A percentile compares a stretch with the other conserved stretches of the same genome.
Evolutionary conservation across 2,888 invertebrate species (phyloP).

Genomic region (Campopleginae sp.): DNA sequence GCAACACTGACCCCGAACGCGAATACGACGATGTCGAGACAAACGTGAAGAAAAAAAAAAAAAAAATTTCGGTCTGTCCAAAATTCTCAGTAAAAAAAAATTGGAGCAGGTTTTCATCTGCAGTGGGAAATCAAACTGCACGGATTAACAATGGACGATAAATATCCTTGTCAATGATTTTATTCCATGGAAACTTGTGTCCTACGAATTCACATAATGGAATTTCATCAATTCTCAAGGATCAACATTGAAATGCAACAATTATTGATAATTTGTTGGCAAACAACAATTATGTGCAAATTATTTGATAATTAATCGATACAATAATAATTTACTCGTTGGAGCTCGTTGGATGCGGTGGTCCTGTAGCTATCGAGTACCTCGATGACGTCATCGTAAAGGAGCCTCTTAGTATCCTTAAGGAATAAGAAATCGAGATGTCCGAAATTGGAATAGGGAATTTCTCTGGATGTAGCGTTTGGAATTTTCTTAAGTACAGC

Average conservation of each 20-base stretch:
- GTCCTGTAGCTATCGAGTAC: slow-evolving; percentile 56
- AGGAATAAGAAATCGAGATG: slow-evolving; percentile 73
- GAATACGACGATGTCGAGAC: slow-evolving; percentile 12
- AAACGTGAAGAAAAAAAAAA: slow-evolving; percentile 33
- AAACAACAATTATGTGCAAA: neutral
- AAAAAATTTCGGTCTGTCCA: neutral
- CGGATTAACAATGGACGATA: neutral
- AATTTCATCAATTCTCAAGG: too few species aligned
- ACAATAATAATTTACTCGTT: slow-evolving; percentile 17
- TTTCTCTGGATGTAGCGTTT: slow-evolving; percentile 64
- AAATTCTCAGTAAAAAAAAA: neutral
- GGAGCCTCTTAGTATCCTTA: slow-evolving; percentile 63
- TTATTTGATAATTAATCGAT: neutral
- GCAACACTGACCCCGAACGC: slow-evolving; percentile 15
- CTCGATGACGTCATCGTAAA: slow-evolving; percentile 69
- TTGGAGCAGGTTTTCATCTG: neutral
- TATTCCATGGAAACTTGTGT: too few species aligned
- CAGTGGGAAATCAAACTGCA: neutral
- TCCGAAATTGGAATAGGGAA: slow-evolving; percentile 70
- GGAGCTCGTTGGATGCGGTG: slow-evolving; percentile 28
- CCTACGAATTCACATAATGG: too few species aligned
- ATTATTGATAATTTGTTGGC: too few species aligned
- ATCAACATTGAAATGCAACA: too few species aligned
- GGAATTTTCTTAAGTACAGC: slow-evolving; percentile 67
- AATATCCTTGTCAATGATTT: too few species aligned